Conservation (phyloP, 2,888 invertebrate species). For the Megaustenia siamemsis region DNA sequence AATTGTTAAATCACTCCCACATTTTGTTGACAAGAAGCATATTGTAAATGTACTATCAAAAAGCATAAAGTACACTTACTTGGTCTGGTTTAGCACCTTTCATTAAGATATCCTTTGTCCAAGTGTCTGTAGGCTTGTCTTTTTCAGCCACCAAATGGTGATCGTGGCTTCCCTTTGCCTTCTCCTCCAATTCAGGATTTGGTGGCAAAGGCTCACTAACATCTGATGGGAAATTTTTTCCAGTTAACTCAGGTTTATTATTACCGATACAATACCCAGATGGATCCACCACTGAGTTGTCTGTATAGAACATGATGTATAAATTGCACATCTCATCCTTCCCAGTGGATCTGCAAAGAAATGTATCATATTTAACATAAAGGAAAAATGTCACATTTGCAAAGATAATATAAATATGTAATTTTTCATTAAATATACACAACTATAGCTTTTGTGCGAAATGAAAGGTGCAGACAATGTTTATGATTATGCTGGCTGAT, state of each 20-base stretch:
- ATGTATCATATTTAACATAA: neutral
- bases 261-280: constrained; percentile 66
- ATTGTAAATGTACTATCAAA: too few species aligned
- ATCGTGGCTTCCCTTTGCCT: constrained; percentile 69
- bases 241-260: constrained; percentile 65
- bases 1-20: too few species aligned
- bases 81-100: constrained; percentile 26
- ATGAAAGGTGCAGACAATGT: too few species aligned
- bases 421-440: too few species aligned
- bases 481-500: too few species aligned
- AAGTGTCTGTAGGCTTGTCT: neutral
- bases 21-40: neutral
- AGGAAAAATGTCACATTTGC: too few species aligned
- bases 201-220: constrained; percentile 81
- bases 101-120: constrained; percentile 25
- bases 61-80: neutral
- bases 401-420: too few species aligned
- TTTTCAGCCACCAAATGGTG: constrained; percentile 26
- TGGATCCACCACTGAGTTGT: constrained; percentile 59
- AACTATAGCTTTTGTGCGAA: too few species aligned
- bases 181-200: constrained; percentile 79
- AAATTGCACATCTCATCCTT: constrained; percentile 81
- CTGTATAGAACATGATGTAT: constrained; percentile 80
- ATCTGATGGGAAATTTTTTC: constrained; percentile 77
- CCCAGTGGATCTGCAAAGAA: constrained; percentile 70